These are phyloP conservation scores for Enoplolaimus lenunculus DNA, from an alignment of 2,888 invertebrate species.

Conservation along the genomic window DNA sequence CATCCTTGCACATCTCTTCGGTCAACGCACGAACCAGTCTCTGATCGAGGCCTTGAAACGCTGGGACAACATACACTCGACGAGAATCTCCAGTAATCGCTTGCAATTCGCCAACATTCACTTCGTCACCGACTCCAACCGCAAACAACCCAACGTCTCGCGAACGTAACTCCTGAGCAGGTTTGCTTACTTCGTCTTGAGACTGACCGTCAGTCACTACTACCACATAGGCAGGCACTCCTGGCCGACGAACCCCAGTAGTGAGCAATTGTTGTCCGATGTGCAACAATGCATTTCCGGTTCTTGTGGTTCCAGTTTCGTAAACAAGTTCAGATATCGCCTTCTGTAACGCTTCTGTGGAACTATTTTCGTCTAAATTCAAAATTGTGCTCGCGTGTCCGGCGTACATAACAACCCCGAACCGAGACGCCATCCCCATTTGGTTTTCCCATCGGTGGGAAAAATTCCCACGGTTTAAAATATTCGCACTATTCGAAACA, in stretches of 20 bases:
- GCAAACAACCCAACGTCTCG: constrained; percentile 40
- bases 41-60: constrained; percentile 35
- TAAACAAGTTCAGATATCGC: constrained; percentile 35
- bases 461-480: too few species aligned
- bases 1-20: constrained; percentile 39
- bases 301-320: constrained; percentile 35
- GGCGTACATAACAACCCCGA: too few species aligned
- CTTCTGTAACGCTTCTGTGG: too few species aligned
- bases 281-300: constrained; percentile 34
- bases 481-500: too few species aligned
- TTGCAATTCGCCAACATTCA: constrained; percentile 36
- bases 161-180: constrained; percentile 29
- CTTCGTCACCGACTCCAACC: constrained; percentile 40
- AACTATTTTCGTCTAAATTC: too few species aligned
- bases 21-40: constrained; percentile 34
- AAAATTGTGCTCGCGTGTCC: too few species aligned
- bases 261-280: constrained; percentile 32
- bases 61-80: constrained; percentile 38
- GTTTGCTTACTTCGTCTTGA: constrained; percentile 28
- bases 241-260: constrained; percentile 32
- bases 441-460: too few species aligned
- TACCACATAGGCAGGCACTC: constrained; percentile 39
- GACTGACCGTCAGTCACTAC: constrained; percentile 43
- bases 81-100: constrained; percentile 29
- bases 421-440: too few species aligned